Evolutionary conservation across 2,113 vertebrate species (phyloP), one percentile per base, ranked within the genome.

Genomic region (Pollachius pollachius): DNA sequence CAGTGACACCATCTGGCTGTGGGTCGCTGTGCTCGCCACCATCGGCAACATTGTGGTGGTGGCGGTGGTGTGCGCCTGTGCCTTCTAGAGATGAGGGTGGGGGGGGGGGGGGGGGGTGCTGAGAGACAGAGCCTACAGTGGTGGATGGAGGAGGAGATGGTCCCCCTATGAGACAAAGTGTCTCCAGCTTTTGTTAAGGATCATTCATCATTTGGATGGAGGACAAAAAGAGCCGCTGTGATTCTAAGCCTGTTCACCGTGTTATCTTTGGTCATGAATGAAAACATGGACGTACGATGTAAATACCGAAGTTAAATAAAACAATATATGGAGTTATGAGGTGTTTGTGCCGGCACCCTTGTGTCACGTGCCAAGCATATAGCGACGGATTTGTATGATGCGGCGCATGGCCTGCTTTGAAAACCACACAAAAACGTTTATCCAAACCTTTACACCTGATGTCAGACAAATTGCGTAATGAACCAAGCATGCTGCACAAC

Each of bases 41-140:
- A 90, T 94, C 17, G 91, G 91, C 73, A 94, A 94, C 85, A 91
- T 94, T 71, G 90, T 94, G 78, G 92, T 94, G 78, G 91, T 93
- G 82, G 92, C 90, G 4, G 92, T 93, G 82, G 92, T 93, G 63
- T 93, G 92, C 30, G 92, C 86, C 78, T 93, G 92, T 85, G 90
- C 92, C 84, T 93, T 93, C 88, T 93, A 90, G 89, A 61, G n/a
- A 65, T 67, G 72, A 21, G 8, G 9, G 58, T 12, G 58, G 4
- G n/a, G 21, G 15, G 15, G 21, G 91, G 88, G 64, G 65, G 68
- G 72, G 19, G 58, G 72, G 52, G 18, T 17, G 37, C 15, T 6
- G 8, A 12, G 7, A 54, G 76, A 65, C 23, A 57, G 63, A 70
- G 34, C 8, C 17, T 71, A 41, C 27, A 2, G 41, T 48, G 41